Conservation (phyloP, 2,888 invertebrate species). For the Nephrotoma appendiculata region DNA sequence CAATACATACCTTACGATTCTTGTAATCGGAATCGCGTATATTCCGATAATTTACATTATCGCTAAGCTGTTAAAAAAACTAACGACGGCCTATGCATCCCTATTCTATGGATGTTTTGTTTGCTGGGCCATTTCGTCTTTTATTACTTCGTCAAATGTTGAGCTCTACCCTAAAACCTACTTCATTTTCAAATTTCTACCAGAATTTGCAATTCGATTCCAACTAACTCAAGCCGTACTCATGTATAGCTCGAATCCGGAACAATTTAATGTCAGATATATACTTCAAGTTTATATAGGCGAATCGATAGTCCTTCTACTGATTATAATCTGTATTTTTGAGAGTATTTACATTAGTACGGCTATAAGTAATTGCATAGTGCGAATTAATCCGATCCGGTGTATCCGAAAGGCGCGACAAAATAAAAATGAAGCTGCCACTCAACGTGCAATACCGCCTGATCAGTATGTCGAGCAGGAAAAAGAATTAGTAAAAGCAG, state of each 20-base stretch:
- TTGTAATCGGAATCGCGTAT: slow-evolving; percentile 42
- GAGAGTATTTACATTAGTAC: not conserved
- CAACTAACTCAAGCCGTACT: not conserved
- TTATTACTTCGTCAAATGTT: slow-evolving; percentile 13
- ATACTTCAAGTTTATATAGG: not conserved
- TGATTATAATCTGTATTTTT: not conserved
- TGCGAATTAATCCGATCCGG: not conserved
- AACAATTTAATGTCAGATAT: not conserved
- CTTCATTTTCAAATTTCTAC: not conserved
- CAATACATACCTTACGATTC: slow-evolving; percentile 32
- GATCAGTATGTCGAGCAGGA: slow-evolving; percentile 18
- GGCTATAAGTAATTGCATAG: not conserved
- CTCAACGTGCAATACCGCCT: slow-evolving; percentile 8
- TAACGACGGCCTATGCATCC: slow-evolving; percentile 28
- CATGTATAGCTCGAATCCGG: not conserved
- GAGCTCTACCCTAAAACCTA: not conserved
- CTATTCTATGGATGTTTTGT: slow-evolving; percentile 28
- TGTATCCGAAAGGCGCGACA: slow-evolving; percentile 10
- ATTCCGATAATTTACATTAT: slow-evolving; percentile 50
- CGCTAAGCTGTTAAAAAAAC: slow-evolving; percentile 23
- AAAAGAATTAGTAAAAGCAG: slow-evolving; percentile 18
- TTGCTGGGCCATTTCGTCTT: slow-evolving; percentile 23
- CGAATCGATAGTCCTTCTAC: not conserved
- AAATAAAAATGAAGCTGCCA: slow-evolving; percentile 10
- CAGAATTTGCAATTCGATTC: not conserved